A percentile compares a stretch with the other conserved stretches of the same genome.
Conservation (phyloP, 1,140 invertebrate species). For the Eubasilissa regina region DNA sequence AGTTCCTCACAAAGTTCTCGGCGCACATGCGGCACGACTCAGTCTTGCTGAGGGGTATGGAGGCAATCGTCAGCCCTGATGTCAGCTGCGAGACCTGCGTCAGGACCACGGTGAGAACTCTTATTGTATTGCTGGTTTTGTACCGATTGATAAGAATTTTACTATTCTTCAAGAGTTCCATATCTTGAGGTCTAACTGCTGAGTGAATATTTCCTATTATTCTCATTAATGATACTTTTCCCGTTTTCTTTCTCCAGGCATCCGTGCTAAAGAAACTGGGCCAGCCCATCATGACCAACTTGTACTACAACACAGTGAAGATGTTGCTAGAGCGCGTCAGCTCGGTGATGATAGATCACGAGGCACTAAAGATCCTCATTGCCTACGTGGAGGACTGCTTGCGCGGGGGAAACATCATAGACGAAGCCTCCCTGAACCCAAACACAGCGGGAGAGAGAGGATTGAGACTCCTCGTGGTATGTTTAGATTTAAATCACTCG, state of each 20-base stretch:
- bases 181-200: no score
- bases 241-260: constrained; percentile 66
- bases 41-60: constrained; percentile 86
- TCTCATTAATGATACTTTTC: no score
- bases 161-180: no score
- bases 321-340: constrained; percentile 94
- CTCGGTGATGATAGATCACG: constrained; percentile 95
- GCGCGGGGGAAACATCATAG: constrained; percentile 78
- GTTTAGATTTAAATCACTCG: constrained; percentile 58
- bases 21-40: constrained; percentile 85
- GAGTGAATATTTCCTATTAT: no score
- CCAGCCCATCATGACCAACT: constrained; percentile 93
- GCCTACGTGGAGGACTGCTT: constrained; percentile 82
- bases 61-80: constrained; percentile 88
- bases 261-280: constrained; percentile 94
- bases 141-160: no score
- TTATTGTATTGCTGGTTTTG: no score
- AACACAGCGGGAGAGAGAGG: constrained; percentile 88
- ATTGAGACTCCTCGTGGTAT: constrained; percentile 83
- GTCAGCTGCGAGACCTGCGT: constrained; percentile 94
- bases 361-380: constrained; percentile 84
- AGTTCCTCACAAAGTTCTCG: constrained; percentile 93
- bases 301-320: constrained; percentile 96
- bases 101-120: constrained; percentile 78
- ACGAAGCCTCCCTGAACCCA: constrained; percentile 84